Base-by-base conservation (phyloP, 2,888 invertebrate genomes). In the Hypsopygia costalis region DNA sequence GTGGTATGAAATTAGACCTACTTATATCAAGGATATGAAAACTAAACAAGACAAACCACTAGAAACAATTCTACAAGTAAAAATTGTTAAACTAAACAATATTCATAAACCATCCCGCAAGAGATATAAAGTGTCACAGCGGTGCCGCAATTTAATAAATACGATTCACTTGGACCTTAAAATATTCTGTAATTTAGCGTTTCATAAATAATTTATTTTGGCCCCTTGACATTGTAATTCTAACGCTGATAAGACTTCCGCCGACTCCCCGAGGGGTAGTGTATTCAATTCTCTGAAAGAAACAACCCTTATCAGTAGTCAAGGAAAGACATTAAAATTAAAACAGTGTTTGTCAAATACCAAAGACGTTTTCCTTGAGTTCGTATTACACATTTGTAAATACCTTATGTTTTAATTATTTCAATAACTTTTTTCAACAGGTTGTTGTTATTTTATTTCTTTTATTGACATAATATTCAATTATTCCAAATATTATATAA, bases 151-250 rank as follows among this genome's bases (percentile, higher is more conserved):
- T 44, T 40, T 53, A 49, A 50, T 46, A 46, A 40, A 43, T 46
- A 37, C 44, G 47, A 50, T 49, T 53, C 40, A 47, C 31, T 42
- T 44, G 40, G 42, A 44, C 43, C 49, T 51, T 46, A 44, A 52
- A 57, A 55, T 54, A 44, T 51, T 50, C 46, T 46, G 46, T 52
- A 51, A 55, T 52, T 55, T 44, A 50, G 42, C 45, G 44, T 55
- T 58, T 67, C 57, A 67, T 74, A 66, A 71, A 72, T 72, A 62
- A 69, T 72, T 66, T 69, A 71, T 65, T 58, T 62, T 52, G 52
- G 58, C 63, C 64, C 62, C 61, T 58, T 62, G 68, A 62, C 60
- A 69, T 65, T 63, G 61, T 68, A 68, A 70, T 68, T 69, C 59
- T 51, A 50, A 50, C 46, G 40, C 49, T 62, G 69, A 73, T 74